Evolutionary conservation across 2,888 invertebrate genomes (phyloP).

Genomic region (Allacma fusca): DNA sequence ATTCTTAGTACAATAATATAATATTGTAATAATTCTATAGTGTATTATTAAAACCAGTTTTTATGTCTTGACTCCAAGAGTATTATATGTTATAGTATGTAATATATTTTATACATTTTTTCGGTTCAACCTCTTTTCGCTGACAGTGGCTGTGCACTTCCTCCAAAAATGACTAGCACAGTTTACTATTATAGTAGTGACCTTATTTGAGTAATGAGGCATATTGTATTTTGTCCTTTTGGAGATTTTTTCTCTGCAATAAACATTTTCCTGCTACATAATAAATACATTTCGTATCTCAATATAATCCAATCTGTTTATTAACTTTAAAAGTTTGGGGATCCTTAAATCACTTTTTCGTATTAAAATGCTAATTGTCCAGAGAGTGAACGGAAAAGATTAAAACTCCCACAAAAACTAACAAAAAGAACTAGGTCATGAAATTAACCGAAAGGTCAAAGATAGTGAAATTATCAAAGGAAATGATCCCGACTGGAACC

Average conservation of each 20-base stretch:
- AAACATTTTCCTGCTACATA: not conserved
- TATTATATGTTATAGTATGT: conserved; percentile 20
- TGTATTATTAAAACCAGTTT: not conserved
- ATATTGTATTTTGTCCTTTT: conserved; percentile 13
- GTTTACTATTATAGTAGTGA: not conserved
- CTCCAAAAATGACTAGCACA: not conserved
- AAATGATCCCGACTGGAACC: too few relatives aligned
- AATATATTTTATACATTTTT: not conserved
- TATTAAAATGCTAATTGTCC: too few relatives aligned
- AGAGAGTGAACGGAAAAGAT: too few relatives aligned
- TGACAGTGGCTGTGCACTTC: not conserved
- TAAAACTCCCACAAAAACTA: too few relatives aligned
- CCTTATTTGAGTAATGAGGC: not conserved
- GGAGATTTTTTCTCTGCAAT: not conserved
- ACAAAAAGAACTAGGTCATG: too few relatives aligned
- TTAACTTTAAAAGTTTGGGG: too few relatives aligned
- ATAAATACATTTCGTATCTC: not conserved
- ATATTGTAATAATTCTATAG: not conserved
- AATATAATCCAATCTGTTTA: too few relatives aligned
- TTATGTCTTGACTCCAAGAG: conserved; percentile 14
- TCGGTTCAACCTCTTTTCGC: not conserved
- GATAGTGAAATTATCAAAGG: too few relatives aligned
- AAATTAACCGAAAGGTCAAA: too few relatives aligned
- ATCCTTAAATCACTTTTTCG: too few relatives aligned
- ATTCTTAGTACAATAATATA: not conserved